Evolutionary conservation across 1,140 invertebrate species (phyloP).

Genomic region (Hermetia illucens): DNA sequence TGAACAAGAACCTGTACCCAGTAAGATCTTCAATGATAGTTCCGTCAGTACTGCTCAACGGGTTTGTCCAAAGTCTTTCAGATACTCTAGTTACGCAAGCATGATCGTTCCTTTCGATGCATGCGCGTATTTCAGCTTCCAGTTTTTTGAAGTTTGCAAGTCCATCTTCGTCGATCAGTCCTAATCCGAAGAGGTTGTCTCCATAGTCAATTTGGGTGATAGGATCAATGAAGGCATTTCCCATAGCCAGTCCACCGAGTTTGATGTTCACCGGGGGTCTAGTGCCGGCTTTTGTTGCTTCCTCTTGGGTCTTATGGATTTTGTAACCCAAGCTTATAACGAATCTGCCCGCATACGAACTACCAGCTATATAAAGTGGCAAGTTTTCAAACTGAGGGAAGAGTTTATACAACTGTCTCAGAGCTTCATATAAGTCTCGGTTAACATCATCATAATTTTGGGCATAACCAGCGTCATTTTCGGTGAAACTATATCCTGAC

Average conservation of each 20-base stretch:
- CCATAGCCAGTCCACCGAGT: conserved; percentile 63
- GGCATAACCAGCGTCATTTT: conserved; percentile 44
- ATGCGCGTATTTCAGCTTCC: conserved; percentile 38
- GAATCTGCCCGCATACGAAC: conserved; percentile 80
- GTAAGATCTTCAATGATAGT: conserved; percentile 69
- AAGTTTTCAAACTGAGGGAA: conserved; percentile 50
- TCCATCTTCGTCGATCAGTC: conserved; percentile 55
- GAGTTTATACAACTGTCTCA: conserved; percentile 57
- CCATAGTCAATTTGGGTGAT: conserved; percentile 63
- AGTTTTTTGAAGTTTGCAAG: conserved; percentile 42
- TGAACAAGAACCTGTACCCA: conserved; percentile 64
- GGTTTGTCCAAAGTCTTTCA: conserved; percentile 52
- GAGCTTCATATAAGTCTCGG: conserved; percentile 44
- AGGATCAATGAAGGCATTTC: conserved; percentile 74
- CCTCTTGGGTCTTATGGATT: conserved; percentile 47
- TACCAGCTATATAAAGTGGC: conserved; percentile 67
- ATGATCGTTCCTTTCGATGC: conserved; percentile 47
- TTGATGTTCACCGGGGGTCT: conserved; percentile 38
- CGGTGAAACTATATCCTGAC: conserved; percentile 64
- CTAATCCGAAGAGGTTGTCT: conserved; percentile 67
- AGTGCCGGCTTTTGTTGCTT: conserved; percentile 32
- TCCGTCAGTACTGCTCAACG: conserved; percentile 46
- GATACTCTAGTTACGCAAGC: conserved; percentile 51
- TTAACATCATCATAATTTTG: conserved; percentile 51
- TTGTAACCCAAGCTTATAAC: conserved; percentile 60